Percentiles rank a stretch among this genome's conserved stretches.
Conservation (phyloP, 1,140 invertebrate species). For the Phthorimaea operculella region DNA sequence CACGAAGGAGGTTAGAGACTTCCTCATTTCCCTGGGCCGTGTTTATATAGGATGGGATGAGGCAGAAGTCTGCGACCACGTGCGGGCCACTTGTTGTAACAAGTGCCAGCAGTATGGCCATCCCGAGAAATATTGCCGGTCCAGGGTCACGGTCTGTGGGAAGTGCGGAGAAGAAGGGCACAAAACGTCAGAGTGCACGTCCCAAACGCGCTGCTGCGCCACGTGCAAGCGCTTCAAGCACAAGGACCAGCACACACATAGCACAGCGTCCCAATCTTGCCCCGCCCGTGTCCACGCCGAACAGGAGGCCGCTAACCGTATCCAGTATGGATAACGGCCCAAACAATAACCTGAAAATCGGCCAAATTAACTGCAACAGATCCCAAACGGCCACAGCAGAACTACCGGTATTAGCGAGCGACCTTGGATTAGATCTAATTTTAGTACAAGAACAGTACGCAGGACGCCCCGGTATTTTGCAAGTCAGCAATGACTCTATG, state of each 20-base stretch:
- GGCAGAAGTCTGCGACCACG: not conserved
- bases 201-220: not conserved
- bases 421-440: no score
- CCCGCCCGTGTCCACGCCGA: no score
- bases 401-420: no score
- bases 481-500: no score
- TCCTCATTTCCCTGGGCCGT: not conserved
- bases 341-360: no score
- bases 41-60: not conserved
- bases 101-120: conserved; percentile 5
- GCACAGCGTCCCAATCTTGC: no score
- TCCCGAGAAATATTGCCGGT: not conserved
- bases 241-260: not conserved
- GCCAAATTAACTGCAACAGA: no score
- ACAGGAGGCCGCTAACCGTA: no score
- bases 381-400: no score
- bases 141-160: not conserved
- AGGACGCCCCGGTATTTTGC: no score
- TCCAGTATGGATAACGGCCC: no score
- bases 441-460: no score
- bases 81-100: not conserved
- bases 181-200: not conserved
- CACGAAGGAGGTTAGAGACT: not conserved
- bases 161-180: not conserved
- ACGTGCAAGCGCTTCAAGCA: not conserved